A percentile compares a stretch with the other conserved stretches of the same genome.
phyloP scores from a whole-genome alignment of 2,113 vertebrate species.

The Vidua macroura region DNA sequence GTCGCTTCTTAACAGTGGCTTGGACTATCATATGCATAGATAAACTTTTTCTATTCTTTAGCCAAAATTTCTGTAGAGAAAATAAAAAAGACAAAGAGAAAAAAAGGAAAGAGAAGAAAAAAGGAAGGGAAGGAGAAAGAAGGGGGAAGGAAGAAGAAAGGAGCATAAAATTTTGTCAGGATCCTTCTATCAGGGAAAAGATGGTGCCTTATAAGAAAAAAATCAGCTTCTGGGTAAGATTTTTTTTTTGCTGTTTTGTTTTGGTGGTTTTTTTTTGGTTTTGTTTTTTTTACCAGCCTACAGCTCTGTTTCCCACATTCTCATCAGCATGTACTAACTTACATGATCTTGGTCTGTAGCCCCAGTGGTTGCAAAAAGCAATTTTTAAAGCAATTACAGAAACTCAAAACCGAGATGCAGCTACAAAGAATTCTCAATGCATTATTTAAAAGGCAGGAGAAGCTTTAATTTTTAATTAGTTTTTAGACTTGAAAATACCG shows the following conservation, averaged over 20 bases:
- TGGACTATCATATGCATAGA: neutral
- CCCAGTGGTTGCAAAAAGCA: neutral
- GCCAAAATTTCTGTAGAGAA: neutral
- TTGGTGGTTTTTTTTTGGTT: neutral
- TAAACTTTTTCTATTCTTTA: neutral
- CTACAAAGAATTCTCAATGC: neutral
- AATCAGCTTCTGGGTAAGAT: neutral
- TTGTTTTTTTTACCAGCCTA: neutral
- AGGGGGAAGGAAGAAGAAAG: neutral
- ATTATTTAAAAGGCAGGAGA: constrained; percentile 17
- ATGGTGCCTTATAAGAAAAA: neutral
- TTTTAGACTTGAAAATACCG: constrained; percentile 17
- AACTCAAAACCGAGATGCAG: neutral
- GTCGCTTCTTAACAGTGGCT: neutral
- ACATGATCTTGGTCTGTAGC: neutral
- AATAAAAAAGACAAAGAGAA: neutral
- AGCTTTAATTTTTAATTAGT: constrained; percentile 18
- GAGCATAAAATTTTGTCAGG: neutral
- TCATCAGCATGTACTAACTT: neutral
- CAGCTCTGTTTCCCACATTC: neutral
- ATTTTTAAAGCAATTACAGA: neutral
- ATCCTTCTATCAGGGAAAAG: neutral
- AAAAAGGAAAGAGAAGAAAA: neutral
- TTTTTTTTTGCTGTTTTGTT: neutral
- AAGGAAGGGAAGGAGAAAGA: no score